These are phyloP conservation scores for Craterocephalus amniculus DNA, from an alignment of 2,797 vertebrate species.

Conservation along the genomic window DNA sequence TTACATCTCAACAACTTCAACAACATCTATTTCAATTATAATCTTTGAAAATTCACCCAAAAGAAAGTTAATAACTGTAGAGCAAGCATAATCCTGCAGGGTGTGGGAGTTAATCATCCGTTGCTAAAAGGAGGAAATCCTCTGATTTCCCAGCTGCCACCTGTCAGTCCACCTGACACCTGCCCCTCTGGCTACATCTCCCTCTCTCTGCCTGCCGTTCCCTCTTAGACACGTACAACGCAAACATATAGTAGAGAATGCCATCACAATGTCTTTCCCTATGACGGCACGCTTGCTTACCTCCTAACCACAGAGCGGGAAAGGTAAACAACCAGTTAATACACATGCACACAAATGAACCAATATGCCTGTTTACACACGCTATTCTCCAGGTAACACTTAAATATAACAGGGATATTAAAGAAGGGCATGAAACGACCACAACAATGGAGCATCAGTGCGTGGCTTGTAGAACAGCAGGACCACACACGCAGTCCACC, in stretches of 20 bases:
- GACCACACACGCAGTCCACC: constrained; percentile 48
- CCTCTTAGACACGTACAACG: constrained; percentile 7
- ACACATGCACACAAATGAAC: constrained; percentile 39
- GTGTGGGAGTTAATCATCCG: constrained; percentile 46
- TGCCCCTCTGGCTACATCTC: constrained; percentile 38
- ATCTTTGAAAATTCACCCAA: too few relatives aligned
- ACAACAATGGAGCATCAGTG: constrained; percentile 4
- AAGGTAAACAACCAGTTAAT: constrained; percentile 45
- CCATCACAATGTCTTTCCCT: constrained; percentile 21
- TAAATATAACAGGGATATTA: constrained; percentile 31
- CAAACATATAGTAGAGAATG: constrained; percentile 12
- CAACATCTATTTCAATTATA: neutral
- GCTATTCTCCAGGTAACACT: constrained; percentile 30
- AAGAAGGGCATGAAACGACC: constrained; percentile 19
- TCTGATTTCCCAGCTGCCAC: constrained; percentile 64
- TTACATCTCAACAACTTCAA: neutral
- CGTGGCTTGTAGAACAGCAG: neutral
- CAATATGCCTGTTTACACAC: constrained; percentile 29
- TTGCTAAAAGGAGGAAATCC: constrained; percentile 68
- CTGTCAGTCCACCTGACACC: constrained; percentile 62
- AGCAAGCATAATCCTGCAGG: constrained; percentile 5
- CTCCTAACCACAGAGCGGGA: constrained; percentile 19
- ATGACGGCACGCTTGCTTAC: neutral
- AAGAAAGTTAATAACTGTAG: neutral
- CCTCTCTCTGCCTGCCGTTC: neutral